These are phyloP conservation scores for Bombyx huttoni DNA, from an alignment of 2,888 invertebrate species.

Conservation along the genomic window DNA sequence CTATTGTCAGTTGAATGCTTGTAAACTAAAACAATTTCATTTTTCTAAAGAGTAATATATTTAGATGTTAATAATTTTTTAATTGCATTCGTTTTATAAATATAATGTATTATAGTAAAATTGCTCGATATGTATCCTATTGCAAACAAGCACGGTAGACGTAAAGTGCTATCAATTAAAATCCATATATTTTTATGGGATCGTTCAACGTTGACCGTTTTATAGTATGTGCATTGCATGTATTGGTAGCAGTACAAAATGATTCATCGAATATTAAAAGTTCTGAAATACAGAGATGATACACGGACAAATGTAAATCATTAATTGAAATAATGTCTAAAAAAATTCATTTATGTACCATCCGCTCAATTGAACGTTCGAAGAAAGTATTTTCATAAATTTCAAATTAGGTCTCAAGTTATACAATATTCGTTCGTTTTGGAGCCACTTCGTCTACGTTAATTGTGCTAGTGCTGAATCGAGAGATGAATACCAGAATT, in stretches of 20 bases:
- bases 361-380: no score
- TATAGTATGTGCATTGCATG: no score
- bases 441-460: conserved; percentile 1
- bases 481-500: conserved; percentile 14
- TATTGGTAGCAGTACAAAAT: no score
- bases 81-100: conserved; percentile 4
- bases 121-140: conserved; percentile 22
- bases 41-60: background rate
- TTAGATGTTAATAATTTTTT: background rate
- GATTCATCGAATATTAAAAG: no score
- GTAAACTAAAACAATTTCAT: no score
- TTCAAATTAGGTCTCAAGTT: no score
- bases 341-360: no score
- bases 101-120: conserved; percentile 10
- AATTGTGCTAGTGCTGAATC: conserved; percentile 4
- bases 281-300: no score
- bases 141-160: conserved; percentile 43
- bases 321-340: no score
- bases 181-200: conserved; percentile 55
- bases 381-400: no score
- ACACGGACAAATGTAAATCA: no score
- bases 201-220: conserved; percentile 39
- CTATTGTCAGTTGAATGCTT: no score
- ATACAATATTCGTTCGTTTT: background rate
- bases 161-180: conserved; percentile 52